These are phyloP conservation scores for Biston stratarius DNA, from an alignment of 2,888 invertebrate genomes.

Conservation along the genomic window DNA sequence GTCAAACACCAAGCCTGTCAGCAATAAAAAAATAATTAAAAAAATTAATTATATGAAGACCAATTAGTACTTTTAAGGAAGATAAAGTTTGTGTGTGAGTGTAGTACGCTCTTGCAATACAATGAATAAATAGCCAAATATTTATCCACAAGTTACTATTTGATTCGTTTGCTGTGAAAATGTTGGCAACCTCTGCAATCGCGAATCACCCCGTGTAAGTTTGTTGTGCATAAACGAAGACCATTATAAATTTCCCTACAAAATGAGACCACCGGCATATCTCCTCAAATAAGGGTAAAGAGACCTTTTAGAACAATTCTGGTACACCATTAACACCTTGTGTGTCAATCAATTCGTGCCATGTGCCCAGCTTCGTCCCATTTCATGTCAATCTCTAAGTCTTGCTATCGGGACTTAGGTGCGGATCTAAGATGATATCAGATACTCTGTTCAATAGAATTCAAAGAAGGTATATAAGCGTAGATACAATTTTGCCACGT, in stretches of 20 bases:
- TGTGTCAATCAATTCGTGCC: constrained; percentile 43
- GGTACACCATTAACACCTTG: constrained; percentile 45
- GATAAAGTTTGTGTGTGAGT: no score
- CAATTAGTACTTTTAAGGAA: no score
- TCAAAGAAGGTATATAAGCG: background rate
- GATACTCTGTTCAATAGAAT: constrained; percentile 28
- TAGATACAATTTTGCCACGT: background rate
- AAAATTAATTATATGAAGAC: no score
- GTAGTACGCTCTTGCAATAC: no score
- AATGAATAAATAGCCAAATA: no score
- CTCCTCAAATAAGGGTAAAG: constrained; percentile 22
- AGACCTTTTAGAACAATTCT: constrained; percentile 39
- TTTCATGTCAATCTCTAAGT: constrained; percentile 50
- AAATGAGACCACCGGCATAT: constrained; percentile 8
- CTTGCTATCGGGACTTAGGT: constrained; percentile 35
- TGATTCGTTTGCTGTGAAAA: no score
- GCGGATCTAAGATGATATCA: constrained; percentile 40
- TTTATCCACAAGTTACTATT: no score
- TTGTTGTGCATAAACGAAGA: background rate
- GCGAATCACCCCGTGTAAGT: background rate
- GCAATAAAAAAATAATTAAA: no score
- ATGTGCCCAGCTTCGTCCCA: constrained; percentile 45
- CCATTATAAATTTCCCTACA: constrained; percentile 19
- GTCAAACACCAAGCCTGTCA: no score
- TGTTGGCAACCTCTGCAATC: background rate